Percentiles rank a stretch among this genome's conserved stretches.
These are phyloP conservation scores for Itoplectis maculator DNA, from an alignment of 2,888 invertebrate genomes.

Conservation along the genomic window DNA sequence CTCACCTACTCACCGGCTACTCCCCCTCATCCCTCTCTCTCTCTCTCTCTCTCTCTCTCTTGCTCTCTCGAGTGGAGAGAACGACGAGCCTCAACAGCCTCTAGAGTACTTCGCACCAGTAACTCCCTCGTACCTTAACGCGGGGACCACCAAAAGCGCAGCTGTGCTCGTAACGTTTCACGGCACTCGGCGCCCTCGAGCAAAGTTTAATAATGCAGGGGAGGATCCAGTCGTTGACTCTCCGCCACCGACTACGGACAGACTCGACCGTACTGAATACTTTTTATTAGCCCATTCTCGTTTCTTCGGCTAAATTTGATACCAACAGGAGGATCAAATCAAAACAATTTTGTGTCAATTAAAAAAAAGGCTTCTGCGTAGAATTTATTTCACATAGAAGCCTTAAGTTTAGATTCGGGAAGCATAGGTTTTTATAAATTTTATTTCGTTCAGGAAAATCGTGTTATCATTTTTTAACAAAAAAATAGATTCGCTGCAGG, in stretches of 20 bases:
- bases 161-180: conserved; percentile 59
- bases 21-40: conserved; percentile 31
- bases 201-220: conserved; percentile 22
- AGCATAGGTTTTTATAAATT: too few species aligned
- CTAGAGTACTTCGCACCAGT: conserved; percentile 46
- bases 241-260: not conserved
- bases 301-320: not conserved
- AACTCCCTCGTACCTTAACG: conserved; percentile 41
- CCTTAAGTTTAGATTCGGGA: too few species aligned
- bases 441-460: too few species aligned
- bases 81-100: conserved; percentile 52
- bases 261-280: not conserved
- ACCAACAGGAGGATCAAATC: too few species aligned
- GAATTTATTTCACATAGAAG: too few species aligned
- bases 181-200: conserved; percentile 29
- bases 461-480: too few species aligned
- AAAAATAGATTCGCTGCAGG: too few species aligned
- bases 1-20: conserved; percentile 51
- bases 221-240: not conserved
- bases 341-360: too few species aligned
- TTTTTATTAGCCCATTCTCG: not conserved
- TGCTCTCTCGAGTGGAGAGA: conserved; percentile 57
- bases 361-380: too few species aligned
- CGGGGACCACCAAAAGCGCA: conserved; percentile 56
- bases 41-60: conserved; percentile 38